Evolutionary conservation across 2,113 vertebrate species (phyloP).

Genomic region (Orthonyx spaldingii): DNA sequence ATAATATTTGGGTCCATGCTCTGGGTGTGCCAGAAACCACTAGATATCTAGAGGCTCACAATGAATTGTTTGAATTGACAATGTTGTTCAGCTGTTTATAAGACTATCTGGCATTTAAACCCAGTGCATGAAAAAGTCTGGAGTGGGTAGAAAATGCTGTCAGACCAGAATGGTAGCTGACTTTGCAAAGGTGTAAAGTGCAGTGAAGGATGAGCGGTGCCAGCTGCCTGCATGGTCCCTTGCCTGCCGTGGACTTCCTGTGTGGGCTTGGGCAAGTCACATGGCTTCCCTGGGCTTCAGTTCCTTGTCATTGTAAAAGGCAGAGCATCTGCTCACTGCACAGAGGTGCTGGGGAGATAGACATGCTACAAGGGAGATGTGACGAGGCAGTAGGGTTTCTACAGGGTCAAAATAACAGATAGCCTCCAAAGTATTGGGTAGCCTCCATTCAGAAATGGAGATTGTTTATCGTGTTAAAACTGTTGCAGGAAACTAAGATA

Average conservation of each 20-base stretch:
- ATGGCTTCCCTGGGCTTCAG: background rate
- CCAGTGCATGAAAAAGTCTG: background rate
- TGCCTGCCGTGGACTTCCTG: background rate
- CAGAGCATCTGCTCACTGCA: background rate
- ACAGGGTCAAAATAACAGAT: background rate
- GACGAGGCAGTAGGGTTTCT: background rate
- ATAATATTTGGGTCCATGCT: background rate
- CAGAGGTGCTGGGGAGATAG: background rate
- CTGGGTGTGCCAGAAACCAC: background rate
- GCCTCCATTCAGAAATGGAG: background rate
- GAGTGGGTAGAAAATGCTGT: background rate
- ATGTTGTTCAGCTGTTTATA: background rate
- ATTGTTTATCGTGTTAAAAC: background rate
- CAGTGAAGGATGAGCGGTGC: background rate
- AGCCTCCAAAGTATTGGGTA: background rate
- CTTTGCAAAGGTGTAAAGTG: background rate
- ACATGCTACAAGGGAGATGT: background rate
- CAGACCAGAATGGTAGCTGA: background rate
- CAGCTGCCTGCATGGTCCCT: background rate
- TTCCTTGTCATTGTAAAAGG: background rate
- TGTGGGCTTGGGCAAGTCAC: background rate
- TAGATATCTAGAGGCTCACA: background rate
- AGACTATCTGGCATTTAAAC: background rate
- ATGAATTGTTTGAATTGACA: background rate
- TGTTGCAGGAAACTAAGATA: background rate